These are phyloP conservation scores for Drosophila tanythrix DNA, from an alignment of 2,888 invertebrate species.

Conservation along the genomic window DNA sequence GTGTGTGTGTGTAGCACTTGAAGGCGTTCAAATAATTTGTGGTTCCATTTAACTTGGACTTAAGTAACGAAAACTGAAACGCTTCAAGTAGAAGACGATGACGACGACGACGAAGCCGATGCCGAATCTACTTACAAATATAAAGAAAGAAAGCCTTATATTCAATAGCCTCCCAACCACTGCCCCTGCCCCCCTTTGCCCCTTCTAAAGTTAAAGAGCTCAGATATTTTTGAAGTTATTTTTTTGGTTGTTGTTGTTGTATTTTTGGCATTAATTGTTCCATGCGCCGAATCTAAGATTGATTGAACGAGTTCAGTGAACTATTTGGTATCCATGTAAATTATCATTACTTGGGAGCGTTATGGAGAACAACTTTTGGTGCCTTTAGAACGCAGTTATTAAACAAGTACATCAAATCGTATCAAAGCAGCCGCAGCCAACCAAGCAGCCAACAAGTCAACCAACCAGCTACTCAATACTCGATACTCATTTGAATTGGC, in stretches of 20 bases:
- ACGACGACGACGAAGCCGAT: conserved; percentile 33
- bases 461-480: conserved; percentile 46
- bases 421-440: conserved; percentile 1
- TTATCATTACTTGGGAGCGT: conserved; percentile 50
- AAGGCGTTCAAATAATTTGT: conserved; percentile 80
- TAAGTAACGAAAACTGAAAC: conserved; percentile 73
- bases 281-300: conserved; percentile 79
- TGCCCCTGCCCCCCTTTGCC: conserved; percentile 1
- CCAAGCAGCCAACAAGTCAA: conserved; percentile 32
- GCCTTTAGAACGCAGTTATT: conserved; percentile 41
- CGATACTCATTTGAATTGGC: conserved; percentile 56
- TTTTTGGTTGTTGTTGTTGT: conserved; percentile 21
- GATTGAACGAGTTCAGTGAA: conserved; percentile 76
- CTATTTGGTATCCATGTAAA: conserved; percentile 58
- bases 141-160: conserved; percentile 69
- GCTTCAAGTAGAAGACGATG: conserved; percentile 65
- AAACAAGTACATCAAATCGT: conserved; percentile 31
- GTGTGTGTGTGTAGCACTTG: conserved; percentile 65
- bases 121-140: conserved; percentile 60
- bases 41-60: conserved; percentile 80
- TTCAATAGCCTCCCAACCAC: conserved; percentile 24
- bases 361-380: conserved; percentile 1
- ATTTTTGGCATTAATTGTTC: conserved; percentile 78
- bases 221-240: conserved; percentile 50
- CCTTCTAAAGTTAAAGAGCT: conserved; percentile 38